Evolutionary conservation across 2,797 vertebrate species (phyloP), one percentile per base, ranked within the genome.

Genomic region (Myotis pilosus): DNA sequence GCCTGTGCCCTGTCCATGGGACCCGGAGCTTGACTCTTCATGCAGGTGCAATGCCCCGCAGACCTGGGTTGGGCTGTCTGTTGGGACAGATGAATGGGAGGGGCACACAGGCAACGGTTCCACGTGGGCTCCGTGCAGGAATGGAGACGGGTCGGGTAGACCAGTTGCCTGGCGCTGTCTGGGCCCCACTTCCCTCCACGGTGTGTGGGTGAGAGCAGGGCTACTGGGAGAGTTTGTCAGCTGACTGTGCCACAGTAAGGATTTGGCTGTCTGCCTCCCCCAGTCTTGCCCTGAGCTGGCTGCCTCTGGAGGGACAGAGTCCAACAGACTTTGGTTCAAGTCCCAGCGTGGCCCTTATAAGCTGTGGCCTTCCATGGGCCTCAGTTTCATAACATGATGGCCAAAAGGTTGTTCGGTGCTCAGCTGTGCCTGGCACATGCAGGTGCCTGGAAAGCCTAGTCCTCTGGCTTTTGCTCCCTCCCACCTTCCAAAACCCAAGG

Each of bases 31-130:
- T 22, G 19, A 6, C 36, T 33, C 38, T 47, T n/a, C 28, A 17
- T 12, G 6, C 4, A 6, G 44, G 5, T 0, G 3, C 22, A 17
- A n/a, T 0, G 1, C n/a, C 49, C n/a, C 7, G 0, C 12, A 57
- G 41, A 19, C 22, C 49, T 9, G 28, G 30, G 47, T 25, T 8
- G 16, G 30, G 68, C 83, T 64, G 5, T 12, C 64, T 47, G n/a
- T 16, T 13, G 60, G 60, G 69, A 19, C n/a, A 23, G 62, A 3
- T 9, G 20, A 55, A 19, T 0, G 1, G n/a, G 25, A 38, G 36
- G 13, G 23, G 44, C 36, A 11, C 2, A 0, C 13, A 8, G 23
- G 33, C 30, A 1, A 8, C 4, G 8, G 8, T 23, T 38, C n/a
- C 53, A 23, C 0, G 0, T 8, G 17, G 5, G 41, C 71, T 44